phyloP scores from a whole-genome alignment of 2,113 vertebrate species.

The Eptesicus fuscus region DNA sequence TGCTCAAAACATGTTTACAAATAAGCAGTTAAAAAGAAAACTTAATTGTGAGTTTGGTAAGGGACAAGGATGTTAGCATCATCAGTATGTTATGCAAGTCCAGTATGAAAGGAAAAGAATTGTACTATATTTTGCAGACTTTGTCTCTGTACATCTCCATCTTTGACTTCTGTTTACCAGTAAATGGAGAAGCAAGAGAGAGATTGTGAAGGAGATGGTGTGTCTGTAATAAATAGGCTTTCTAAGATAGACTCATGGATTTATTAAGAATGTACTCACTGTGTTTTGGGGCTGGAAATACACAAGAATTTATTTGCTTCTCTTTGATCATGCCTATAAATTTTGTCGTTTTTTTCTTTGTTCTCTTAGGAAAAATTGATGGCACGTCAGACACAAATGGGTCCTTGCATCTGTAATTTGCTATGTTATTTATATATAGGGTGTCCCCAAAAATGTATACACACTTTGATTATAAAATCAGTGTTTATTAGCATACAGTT shows the following conservation, averaged over 20 bases:
- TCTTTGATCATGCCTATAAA: not conserved
- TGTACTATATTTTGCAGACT: not conserved
- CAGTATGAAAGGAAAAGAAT: not conserved
- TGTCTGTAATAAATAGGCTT: not conserved
- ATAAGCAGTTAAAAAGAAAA: not conserved
- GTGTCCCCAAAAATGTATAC: no score
- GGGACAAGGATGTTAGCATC: not conserved
- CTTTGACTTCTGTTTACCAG: not conserved
- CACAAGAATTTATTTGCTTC: not conserved
- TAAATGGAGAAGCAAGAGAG: not conserved
- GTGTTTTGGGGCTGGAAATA: not conserved
- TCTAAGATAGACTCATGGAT: not conserved
- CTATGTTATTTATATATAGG: not conserved
- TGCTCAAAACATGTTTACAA: not conserved
- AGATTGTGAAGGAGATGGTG: not conserved
- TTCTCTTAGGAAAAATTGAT: not conserved
- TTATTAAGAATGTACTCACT: not conserved
- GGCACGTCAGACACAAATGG: not conserved
- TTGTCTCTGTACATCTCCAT: not conserved
- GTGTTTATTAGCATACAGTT: no score
- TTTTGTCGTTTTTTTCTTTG: not conserved
- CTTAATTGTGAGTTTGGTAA: not conserved
- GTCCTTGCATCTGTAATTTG: not conserved
- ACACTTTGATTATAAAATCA: no score
- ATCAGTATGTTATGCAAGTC: not conserved